Conservation (phyloP, 2,113 vertebrate species). For the Leptosomus discolor region DNA sequence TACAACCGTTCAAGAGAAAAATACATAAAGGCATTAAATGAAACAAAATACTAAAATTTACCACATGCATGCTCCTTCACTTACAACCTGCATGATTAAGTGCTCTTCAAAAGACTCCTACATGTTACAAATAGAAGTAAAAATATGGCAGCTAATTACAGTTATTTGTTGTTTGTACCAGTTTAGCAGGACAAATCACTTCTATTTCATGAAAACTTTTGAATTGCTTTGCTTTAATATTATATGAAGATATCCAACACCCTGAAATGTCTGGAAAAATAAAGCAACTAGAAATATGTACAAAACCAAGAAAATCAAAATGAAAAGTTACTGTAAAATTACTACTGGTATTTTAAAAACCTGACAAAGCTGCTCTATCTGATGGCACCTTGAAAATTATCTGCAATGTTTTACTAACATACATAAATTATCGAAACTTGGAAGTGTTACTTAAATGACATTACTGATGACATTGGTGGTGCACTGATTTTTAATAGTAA, state of each 20-base stretch:
- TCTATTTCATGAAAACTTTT: not conserved
- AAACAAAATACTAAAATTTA: not conserved
- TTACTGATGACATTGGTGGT: not conserved
- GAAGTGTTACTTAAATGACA: not conserved
- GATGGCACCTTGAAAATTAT: not conserved
- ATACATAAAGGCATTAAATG: not conserved
- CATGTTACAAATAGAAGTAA: not conserved
- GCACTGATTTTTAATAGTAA: not conserved
- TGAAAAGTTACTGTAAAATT: not conserved
- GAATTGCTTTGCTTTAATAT: not conserved
- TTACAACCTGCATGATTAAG: not conserved
- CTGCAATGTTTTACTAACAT: not conserved
- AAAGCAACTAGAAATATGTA: not conserved
- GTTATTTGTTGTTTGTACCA: not conserved
- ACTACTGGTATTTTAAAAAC: not conserved
- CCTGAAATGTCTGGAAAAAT: not conserved
- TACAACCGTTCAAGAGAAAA: not conserved
- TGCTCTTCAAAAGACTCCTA: not conserved
- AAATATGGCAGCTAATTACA: not conserved
- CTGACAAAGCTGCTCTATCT: not conserved
- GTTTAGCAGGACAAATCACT: not conserved
- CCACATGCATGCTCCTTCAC: not conserved
- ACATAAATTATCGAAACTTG: not conserved
- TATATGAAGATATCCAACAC: not conserved
- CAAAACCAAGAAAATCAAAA: not conserved